Base-by-base conservation (phyloP, 2,888 invertebrate genomes). In the Drosophila barbarae region DNA sequence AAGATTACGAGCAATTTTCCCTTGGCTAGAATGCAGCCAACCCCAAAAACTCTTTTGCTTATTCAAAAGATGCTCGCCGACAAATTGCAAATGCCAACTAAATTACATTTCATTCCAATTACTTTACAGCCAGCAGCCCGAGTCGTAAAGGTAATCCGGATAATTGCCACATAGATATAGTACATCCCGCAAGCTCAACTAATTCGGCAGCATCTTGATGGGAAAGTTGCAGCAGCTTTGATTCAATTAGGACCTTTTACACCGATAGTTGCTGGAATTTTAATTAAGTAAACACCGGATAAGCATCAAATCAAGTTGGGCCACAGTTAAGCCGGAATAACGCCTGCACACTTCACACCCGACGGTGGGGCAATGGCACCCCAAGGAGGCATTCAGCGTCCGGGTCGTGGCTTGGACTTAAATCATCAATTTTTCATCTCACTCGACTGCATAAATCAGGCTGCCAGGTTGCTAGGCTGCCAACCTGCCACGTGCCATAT, bases 371-470 rank as follows among this genome's bases (percentile, higher is more conserved):
- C 30, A 51, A 65, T 38, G 46, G 21, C 38, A 38, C 51, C 44
- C 63, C n/a, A 32, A 63, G 51, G 64, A 65, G 44, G 38, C 52
- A 49, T 58, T 42, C 39, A 12, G 21, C 10, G 8, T 18, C 28
- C 9, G 7, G 12, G 26, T 13, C 26, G 44, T 35, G 65, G 41
- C 26, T 54, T 51, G 51, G 69, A 70, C 73, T 76, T 68, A 66
- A 82, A 65, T 69, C 74, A 75, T 85, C 75, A 74, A 83, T 85
- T 76, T 67, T 76, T 73, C 73, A 81, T 76, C 69, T 32, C 41
- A 42, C 60, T 61, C 30, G 34, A 69, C 59, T 70, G 73, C 63
- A 79, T 85, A 85, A 81, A 81, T 81, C 83, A 81, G 56, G 26
- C 54, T 53, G 54, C 35, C 65, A 54, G 13, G 41, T 9, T 41